Base-by-base conservation (phyloP, 2,888 invertebrate genomes). In the Andrena fulva region DNA sequence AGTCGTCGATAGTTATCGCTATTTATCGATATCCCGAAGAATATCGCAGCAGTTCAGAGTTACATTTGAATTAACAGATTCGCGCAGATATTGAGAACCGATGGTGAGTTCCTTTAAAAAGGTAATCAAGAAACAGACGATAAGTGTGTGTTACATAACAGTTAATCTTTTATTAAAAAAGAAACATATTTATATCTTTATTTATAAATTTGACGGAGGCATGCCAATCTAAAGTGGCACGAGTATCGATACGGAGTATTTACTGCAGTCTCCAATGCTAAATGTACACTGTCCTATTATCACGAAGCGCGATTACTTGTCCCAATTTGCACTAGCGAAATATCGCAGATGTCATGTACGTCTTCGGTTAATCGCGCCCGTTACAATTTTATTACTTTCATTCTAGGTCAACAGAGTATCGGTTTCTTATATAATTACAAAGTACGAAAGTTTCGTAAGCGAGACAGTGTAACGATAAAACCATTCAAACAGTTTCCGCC, bases 141-240 rank as follows among this genome's bases (percentile, higher is more conserved):
- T 20, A 50, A 7, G 6, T 33, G 12, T 31, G 35, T 62, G 35
- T 52, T 24, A 7, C 20, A 24, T n/a, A 24, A 52, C 54, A 31
- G 29, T 24, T 10, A 24, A 20, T 42, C 0, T 8, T 64, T 50
- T 50, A 66, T 27, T 24, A 59, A 64, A 59, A 66, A 50, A 59
- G 50, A 76, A 31, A 69, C 27, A n/a, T 50, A 73, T 12, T 48
- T 16, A 27, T 24, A 59, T 20, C 50, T 50, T 42, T 80, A 80
- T 66, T 64, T 78, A 80, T 59, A 78, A 80, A 48, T 24, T 56
- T 33, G 12, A 16, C 12, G 42, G 12, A 16, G 16, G 59, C 27
- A n/a, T 12, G n/a, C 3, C 29, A 8, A 48, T 12, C 33, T 2
- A 31, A 27, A 62, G 16, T 42, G 16, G 24, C 33, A 60, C n/a